Conservation (phyloP, 2,888 invertebrate species). For the Ennomos fuscantarius region DNA sequence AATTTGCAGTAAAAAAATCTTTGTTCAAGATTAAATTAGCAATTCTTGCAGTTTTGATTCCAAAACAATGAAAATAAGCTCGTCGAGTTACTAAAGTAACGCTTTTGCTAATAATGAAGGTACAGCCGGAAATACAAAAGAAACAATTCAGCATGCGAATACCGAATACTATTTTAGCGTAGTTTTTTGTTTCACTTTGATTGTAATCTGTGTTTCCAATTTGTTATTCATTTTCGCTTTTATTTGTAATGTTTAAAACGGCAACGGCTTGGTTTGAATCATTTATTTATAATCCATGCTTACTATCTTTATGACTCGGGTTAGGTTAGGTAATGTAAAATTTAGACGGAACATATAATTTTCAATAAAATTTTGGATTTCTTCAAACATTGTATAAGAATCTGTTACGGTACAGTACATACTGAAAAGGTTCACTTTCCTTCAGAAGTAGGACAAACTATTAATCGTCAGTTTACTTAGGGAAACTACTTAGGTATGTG, state of each 20-base stretch:
- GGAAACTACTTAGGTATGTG: too few relatives aligned
- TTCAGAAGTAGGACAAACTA: too few relatives aligned
- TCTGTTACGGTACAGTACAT: too few relatives aligned
- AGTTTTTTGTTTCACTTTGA: conserved; percentile 32
- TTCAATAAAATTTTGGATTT: too few relatives aligned
- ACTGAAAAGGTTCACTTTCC: too few relatives aligned
- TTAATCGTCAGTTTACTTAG: too few relatives aligned
- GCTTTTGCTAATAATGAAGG: conserved; percentile 41
- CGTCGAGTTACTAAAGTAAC: conserved; percentile 30
- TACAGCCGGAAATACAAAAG: conserved; percentile 30
- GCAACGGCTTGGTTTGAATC: too few relatives aligned
- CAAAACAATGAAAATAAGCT: conserved; percentile 31
- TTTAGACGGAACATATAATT: too few relatives aligned
- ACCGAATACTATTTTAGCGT: conserved; percentile 38
- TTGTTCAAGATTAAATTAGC: conserved; percentile 17
- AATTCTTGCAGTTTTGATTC: conserved; percentile 12
- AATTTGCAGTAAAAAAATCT: neutral
- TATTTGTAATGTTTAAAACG: neutral
- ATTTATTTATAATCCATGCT: too few relatives aligned
- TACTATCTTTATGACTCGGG: too few relatives aligned
- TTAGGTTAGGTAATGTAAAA: too few relatives aligned
- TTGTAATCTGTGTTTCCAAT: neutral
- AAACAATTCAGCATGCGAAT: conserved; percentile 47
- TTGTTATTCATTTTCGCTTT: conserved; percentile 8
- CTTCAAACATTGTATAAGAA: too few relatives aligned